Conservation (phyloP, 2,113 vertebrate species). For the Verasper variegatus region DNA sequence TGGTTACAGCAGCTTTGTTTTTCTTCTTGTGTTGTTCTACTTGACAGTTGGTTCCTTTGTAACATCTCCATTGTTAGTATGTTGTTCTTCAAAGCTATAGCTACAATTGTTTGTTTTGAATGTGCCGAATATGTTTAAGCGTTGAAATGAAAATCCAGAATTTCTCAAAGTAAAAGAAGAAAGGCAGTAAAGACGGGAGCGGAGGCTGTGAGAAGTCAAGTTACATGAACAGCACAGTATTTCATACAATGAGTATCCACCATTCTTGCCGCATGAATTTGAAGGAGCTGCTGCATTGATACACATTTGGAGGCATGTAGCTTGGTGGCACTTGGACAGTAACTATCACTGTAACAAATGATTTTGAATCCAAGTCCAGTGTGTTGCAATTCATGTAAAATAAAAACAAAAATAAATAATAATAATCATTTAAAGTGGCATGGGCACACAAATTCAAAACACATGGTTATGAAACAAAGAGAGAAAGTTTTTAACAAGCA, state of each 20-base stretch:
- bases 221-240: slow-evolving; percentile 37
- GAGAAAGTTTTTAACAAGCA: slow-evolving; percentile 29
- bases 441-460: background rate
- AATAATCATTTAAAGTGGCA: background rate
- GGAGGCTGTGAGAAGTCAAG: slow-evolving; percentile 40
- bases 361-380: slow-evolving; percentile 14
- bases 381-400: background rate
- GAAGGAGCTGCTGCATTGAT: slow-evolving; percentile 12
- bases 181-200: slow-evolving; percentile 3
- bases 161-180: background rate
- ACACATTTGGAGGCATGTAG: background rate
- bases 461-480: background rate
- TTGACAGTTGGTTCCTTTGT: slow-evolving; percentile 13
- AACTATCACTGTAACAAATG: slow-evolving; percentile 19
- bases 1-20: slow-evolving; percentile 13
- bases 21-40: slow-evolving; percentile 13
- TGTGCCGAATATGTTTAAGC: background rate
- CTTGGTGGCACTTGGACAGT: slow-evolving; percentile 32
- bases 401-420: background rate
- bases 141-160: slow-evolving; percentile 5
- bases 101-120: slow-evolving; percentile 9
- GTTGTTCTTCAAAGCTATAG: slow-evolving; percentile 10
- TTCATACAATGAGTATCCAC: background rate
- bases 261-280: slow-evolving; percentile 8
- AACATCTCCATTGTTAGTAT: background rate